Conservation (phyloP, 2,113 vertebrate genomes). For the Pachypanchax playfairii region DNA sequence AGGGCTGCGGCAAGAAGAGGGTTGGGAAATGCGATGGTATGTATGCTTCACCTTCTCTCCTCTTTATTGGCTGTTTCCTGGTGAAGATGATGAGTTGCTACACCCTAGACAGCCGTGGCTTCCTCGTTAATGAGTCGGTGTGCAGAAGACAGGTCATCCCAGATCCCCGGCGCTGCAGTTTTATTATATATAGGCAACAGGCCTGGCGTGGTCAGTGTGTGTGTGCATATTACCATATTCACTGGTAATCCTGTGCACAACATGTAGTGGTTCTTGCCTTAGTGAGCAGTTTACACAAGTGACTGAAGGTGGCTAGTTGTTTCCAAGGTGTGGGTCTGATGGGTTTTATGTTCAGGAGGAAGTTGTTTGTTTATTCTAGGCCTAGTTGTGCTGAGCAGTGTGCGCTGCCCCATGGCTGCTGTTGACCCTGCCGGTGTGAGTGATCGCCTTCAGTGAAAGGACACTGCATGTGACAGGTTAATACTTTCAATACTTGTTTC, state of each 20-base stretch:
- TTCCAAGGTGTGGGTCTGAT: too few relatives aligned
- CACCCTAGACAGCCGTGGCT: conserved; percentile 13
- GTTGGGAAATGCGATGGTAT: conserved; percentile 72
- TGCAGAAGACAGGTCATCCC: conserved; percentile 28
- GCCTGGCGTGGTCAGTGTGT: conserved; percentile 74
- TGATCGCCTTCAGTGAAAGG: conserved; percentile 9
- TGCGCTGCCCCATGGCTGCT: conserved; percentile 49
- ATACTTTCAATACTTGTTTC: background rate
- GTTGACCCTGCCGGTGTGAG: conserved; percentile 50
- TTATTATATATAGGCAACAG: conserved; percentile 65
- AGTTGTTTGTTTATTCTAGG: conserved; percentile 24
- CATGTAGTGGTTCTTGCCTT: conserved; percentile 10
- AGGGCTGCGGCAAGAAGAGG: conserved; percentile 75
- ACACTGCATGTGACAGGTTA: conserved; percentile 20
- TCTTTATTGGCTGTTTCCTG: conserved; percentile 35
- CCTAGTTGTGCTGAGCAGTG: conserved; percentile 65
- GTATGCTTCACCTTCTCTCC: conserved; percentile 47
- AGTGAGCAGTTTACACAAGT: conserved; percentile 18
- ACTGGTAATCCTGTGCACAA: conserved; percentile 59
- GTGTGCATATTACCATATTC: conserved; percentile 50
- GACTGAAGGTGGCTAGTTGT: too few relatives aligned
- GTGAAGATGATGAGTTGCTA: conserved; percentile 23
- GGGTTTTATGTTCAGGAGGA: background rate
- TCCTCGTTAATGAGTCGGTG: conserved; percentile 26
- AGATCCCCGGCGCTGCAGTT: conserved; percentile 49